Percentiles rank a stretch among this genome's conserved stretches.
These are phyloP conservation scores for Lota lota DNA, from an alignment of 2,113 vertebrate genomes.

Conservation along the genomic window DNA sequence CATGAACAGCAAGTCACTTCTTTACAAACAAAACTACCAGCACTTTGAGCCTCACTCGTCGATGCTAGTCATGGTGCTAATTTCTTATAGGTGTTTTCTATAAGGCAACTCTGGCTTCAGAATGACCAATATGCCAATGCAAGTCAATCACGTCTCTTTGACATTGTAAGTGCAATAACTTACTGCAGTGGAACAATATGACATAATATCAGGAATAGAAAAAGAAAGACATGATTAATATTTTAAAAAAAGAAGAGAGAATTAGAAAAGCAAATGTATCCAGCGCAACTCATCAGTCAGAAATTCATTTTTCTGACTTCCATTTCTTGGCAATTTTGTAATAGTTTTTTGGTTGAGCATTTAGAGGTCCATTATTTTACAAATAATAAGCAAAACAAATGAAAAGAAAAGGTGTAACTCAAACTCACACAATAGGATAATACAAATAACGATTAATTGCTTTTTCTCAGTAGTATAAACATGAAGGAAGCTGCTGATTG, in stretches of 20 bases:
- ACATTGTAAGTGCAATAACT: slow-evolving; percentile 83
- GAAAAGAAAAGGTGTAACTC: slow-evolving; percentile 49
- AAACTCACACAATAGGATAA: slow-evolving; percentile 61
- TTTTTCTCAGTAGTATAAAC: slow-evolving; percentile 77
- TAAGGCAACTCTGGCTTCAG: slow-evolving; percentile 6
- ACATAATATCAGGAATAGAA: slow-evolving; percentile 55
- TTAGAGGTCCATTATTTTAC: slow-evolving; percentile 57
- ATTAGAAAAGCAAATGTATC: slow-evolving; percentile 52
- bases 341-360: slow-evolving; percentile 60
- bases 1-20: slow-evolving; percentile 41
- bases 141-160: slow-evolving; percentile 24
- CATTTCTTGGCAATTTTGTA: slow-evolving; percentile 50
- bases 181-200: slow-evolving; percentile 68
- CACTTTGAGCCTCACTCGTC: slow-evolving; percentile 38
- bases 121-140: slow-evolving; percentile 26
- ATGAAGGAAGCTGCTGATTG: slow-evolving; percentile 58
- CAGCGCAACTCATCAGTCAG: slow-evolving; percentile 38
- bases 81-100: neutral
- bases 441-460: slow-evolving; percentile 48
- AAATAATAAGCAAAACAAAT: slow-evolving; percentile 60
- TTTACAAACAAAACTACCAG: slow-evolving; percentile 52
- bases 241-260: slow-evolving; percentile 57
- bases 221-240: slow-evolving; percentile 66
- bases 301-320: slow-evolving; percentile 35
- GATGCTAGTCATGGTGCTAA: slow-evolving; percentile 34